These are phyloP conservation scores for Drosophila melanosoma DNA, from an alignment of 2,888 invertebrate genomes.

Conservation along the genomic window DNA sequence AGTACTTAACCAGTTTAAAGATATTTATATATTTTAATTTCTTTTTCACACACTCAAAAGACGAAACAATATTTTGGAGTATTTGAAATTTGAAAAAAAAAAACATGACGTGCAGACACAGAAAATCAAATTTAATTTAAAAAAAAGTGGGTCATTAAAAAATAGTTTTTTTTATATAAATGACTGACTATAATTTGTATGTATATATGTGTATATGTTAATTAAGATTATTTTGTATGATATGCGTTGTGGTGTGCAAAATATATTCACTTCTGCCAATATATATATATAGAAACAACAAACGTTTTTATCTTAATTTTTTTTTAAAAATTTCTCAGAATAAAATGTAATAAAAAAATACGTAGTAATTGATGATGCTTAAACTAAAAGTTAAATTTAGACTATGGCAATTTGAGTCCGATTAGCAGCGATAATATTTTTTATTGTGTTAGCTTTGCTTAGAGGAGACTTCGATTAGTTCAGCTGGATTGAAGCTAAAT, in stretches of 20 bases:
- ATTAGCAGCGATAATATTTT: not conserved
- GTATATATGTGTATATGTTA: not conserved
- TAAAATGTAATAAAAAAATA: not conserved
- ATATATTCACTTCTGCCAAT: not conserved
- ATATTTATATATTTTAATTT: too few relatives aligned
- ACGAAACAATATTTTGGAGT: not conserved
- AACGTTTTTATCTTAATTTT: not conserved
- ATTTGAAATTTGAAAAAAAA: not conserved
- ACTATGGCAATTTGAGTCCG: not conserved
- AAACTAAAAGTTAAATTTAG: not conserved
- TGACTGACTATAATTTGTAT: not conserved
- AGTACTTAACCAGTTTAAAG: not conserved
- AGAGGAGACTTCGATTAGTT: not conserved
- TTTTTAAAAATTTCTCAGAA: not conserved
- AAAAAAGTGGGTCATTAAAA: not conserved
- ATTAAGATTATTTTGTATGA: too few relatives aligned
- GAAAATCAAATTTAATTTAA: not conserved
- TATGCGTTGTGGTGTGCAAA: not conserved
- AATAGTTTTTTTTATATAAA: not conserved
- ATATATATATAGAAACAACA: not conserved
- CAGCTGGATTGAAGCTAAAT: constrained; percentile 36
- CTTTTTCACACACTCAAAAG: not conserved
- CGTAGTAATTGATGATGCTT: too few relatives aligned
- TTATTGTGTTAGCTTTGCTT: not conserved
- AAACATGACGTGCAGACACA: not conserved